phyloP scores from a whole-genome alignment of 2,888 invertebrate species.

The Digitonthophagus gazella region DNA sequence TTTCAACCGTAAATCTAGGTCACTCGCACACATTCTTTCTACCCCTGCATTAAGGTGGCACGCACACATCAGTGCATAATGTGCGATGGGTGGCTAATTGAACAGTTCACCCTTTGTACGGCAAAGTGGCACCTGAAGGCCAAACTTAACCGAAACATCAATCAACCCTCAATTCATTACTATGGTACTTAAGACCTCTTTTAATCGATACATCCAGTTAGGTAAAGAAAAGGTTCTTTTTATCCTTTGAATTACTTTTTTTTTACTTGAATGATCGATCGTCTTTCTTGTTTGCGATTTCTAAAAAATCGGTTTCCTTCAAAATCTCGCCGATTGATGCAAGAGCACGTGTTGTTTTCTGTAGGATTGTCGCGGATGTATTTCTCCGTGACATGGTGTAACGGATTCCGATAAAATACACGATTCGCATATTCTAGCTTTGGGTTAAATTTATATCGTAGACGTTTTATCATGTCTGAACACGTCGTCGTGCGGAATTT shows the following conservation, averaged over 20 bases:
- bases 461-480: not conserved
- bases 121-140: conserved; percentile 2
- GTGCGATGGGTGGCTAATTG: conserved; percentile 8
- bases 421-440: not conserved
- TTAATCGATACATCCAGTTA: not conserved
- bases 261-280: not conserved
- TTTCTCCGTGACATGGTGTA: not conserved
- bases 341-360: not conserved
- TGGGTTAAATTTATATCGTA: not conserved
- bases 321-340: not conserved
- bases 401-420: not conserved
- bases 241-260: not conserved
- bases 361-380: not conserved
- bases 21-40: not conserved
- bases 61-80: not conserved
- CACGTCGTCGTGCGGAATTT: not conserved
- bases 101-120: conserved; percentile 9
- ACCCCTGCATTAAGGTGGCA: not conserved
- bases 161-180: not conserved
- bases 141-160: not conserved
- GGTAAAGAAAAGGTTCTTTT: not conserved
- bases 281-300: not conserved
- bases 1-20: not conserved
- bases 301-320: not conserved
- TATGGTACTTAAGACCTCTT: not conserved